phyloP scores from a whole-genome alignment of 2,113 vertebrate genomes.

The Clarias macrocephalus region DNA sequence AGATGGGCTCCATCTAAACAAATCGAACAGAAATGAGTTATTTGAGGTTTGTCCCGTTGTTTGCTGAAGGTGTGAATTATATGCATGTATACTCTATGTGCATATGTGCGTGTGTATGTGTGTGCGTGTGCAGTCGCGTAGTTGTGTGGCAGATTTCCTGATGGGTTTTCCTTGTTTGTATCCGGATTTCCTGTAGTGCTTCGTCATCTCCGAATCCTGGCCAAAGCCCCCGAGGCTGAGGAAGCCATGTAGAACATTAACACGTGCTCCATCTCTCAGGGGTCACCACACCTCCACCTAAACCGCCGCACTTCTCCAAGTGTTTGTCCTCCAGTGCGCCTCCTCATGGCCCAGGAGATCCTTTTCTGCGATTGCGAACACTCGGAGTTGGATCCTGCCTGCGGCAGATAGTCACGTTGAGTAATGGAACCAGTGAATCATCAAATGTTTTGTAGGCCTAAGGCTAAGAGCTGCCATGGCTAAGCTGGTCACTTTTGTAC shows the following conservation, averaged over 20 bases:
- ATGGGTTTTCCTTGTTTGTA: constrained; percentile 67
- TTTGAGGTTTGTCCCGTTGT: constrained; percentile 20
- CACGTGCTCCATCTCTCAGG: constrained; percentile 59
- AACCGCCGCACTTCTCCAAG: not conserved
- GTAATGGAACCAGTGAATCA: constrained; percentile 31
- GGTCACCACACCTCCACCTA: constrained; percentile 60
- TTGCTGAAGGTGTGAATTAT: constrained; percentile 30
- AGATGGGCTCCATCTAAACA: not conserved
- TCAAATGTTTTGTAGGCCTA: constrained; percentile 10
- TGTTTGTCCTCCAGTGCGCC: not conserved
- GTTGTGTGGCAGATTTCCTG: constrained; percentile 55
- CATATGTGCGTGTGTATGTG: constrained; percentile 4
- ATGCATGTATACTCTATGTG: not conserved
- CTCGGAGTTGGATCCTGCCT: not conserved
- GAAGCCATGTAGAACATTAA: constrained; percentile 59
- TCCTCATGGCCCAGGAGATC: not conserved
- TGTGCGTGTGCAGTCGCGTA: not conserved
- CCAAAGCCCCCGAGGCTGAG: constrained; percentile 35
- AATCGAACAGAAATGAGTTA: constrained; percentile 1
- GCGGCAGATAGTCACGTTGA: constrained; percentile 17
- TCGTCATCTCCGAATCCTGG: constrained; percentile 43
- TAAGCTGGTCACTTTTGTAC: constrained; percentile 2
- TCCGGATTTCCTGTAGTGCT: constrained; percentile 57
- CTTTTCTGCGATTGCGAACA: not conserved
- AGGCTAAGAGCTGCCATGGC: constrained; percentile 18